Base-by-base conservation (phyloP, 2,113 vertebrate genomes). In the Channa maculata region DNA sequence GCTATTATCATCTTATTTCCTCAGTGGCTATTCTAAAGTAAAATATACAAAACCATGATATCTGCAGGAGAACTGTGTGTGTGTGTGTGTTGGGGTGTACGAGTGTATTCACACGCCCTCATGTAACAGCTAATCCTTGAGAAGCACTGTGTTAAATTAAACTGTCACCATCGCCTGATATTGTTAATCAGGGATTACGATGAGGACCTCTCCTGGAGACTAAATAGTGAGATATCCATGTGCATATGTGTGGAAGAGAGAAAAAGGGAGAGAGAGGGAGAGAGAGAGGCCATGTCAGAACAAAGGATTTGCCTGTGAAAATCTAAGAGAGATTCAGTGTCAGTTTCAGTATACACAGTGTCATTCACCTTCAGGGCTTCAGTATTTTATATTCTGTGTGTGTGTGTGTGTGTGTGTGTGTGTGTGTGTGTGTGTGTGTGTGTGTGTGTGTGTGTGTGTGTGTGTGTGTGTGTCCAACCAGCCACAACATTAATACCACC, bases 141-240 rank as follows among this genome's bases (percentile, higher is more conserved):
- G 75, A 85, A 83, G 74, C 68, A 75, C 79, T 67, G 75, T 82
- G 84, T 89, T 80, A 79, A 91, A 91, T 89, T 84, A 90, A 90
- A 91, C 75, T 90, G 89, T 83, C 89, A 86, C 85, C 76, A 71
- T 66, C 69, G 54, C 78, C 82, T 82, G 86, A 91, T 87, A 90
- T 77, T 87, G 85, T 82, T 91, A 89, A 90, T 91, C 89, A 91
- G 76, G 82, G 90, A 91, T 92, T 91, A 92, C 78, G 84, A 85
- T 65, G 87, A 91, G 85, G 71, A 80, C 83, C 81, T 82, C 78
- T 89, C 67, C 65, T 79, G 77, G 74, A 90, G 86, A 86, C 72
- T 60, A 76, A 87, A 82, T 41, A 57, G 65, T 50, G 59, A 82
- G 84, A 88, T 81, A 79, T 68, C 52, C 7, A 14, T 71, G 15